Evolutionary conservation across 2,113 vertebrate genomes (phyloP), one percentile per base, ranked within the genome.

Genomic region (Urocitellus parryii): DNA sequence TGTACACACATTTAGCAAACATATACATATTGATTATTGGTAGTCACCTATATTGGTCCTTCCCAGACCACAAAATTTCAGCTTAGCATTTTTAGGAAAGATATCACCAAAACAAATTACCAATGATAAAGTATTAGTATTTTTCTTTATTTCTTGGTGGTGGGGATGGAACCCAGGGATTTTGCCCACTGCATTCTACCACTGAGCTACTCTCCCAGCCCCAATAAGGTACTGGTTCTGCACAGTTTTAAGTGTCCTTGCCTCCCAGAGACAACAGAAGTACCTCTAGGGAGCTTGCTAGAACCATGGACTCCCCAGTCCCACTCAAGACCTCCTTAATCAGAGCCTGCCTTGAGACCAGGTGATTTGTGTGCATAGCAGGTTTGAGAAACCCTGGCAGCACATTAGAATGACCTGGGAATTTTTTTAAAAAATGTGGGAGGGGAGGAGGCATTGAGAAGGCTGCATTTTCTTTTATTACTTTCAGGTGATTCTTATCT

Each of bases 21-120:
- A 83, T 29, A 42, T 2, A 37, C 27, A 39, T 29, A 42, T 10
- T 82, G 20, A 20, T 42, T 67, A 61, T 25, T 76, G 12, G 48
- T 2, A 65, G 29, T 80, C 34, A 95, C 34, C 34, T 79, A 73
- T 78, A 27, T 77, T 84, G 92, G 56, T 95, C 67, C 34, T 90
- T 86, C 48, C 45, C 45, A 74, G 72, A 58, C 58, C 3, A 56
- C 45, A 76, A 77, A 65, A 67, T 42, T 58, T 81, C 74, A 87
- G 45, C n/a, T 56, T 37, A 77, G 85, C 48, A 82, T 16, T 34
- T 94, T 76, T 65, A 88, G 48, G 42, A 76, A 85, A 32, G 39
- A n/a, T 29, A 39, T 32, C 18, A n/a, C 20, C 27, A 13, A 61
- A 58, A 68, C 24, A 68, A 45, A 1, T 45, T 51, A n/a, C 37